Percentiles rank a stretch among this genome's conserved stretches.
Conservation (phyloP, 2,113 vertebrate genomes). For the Clarias macrocephalus region DNA sequence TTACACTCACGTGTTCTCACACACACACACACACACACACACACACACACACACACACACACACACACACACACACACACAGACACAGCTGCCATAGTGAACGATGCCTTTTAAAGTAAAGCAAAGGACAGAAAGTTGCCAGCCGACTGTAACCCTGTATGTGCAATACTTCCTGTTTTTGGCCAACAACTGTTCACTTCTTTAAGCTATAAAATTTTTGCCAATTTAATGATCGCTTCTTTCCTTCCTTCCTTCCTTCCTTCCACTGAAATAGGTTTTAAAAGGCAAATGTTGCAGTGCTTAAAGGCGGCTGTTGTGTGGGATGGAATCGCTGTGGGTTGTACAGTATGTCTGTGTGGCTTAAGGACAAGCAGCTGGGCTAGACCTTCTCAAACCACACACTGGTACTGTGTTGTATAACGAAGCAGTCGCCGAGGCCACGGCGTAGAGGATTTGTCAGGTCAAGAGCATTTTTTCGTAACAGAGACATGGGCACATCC, state of each 20-base stretch:
- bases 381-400: background rate
- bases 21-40: slow-evolving; percentile 21
- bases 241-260: background rate
- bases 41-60: slow-evolving; percentile 30
- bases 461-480: slow-evolving; percentile 10
- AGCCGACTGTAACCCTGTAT: background rate
- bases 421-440: background rate
- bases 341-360: slow-evolving; percentile 23
- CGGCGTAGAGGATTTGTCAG: slow-evolving; percentile 27
- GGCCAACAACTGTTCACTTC: slow-evolving; percentile 36
- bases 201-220: slow-evolving; percentile 17
- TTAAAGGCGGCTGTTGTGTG: slow-evolving; percentile 30
- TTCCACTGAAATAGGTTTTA: background rate
- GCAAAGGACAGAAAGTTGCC: slow-evolving; percentile 47
- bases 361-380: background rate
- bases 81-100: slow-evolving; percentile 40
- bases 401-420: background rate
- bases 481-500: background rate
- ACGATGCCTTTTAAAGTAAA: slow-evolving; percentile 48
- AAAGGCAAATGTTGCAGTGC: slow-evolving; percentile 20
- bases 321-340: background rate
- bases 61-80: slow-evolving; percentile 27
- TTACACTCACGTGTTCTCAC: background rate
- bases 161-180: slow-evolving; percentile 45
- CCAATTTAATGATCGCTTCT: slow-evolving; percentile 15